These are phyloP conservation scores for Apostichopus japonicus DNA, from an alignment of 35 echinoderm and acorn worm genomes.

Conservation along the genomic window DNA sequence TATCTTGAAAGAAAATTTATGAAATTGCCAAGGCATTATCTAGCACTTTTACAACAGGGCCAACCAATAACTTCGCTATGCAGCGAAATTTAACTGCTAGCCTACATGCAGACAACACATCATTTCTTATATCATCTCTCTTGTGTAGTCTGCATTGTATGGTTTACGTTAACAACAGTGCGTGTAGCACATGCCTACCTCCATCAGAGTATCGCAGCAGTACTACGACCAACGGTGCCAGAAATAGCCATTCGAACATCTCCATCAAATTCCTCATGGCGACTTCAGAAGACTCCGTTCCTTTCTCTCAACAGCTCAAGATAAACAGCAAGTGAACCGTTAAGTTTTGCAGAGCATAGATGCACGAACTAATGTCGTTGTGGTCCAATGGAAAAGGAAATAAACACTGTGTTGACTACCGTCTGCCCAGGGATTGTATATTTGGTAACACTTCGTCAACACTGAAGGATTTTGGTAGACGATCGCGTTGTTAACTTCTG, in stretches of 20 bases:
- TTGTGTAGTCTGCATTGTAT: neutral
- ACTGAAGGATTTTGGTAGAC: neutral
- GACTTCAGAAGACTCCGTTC: constrained; percentile 15
- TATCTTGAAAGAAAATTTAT: no score
- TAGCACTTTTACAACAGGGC: no score
- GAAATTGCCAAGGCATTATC: no score
- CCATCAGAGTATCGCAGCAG: neutral
- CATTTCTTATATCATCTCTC: neutral
- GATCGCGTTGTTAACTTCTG: neutral
- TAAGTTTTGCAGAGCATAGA: neutral
- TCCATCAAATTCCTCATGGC: constrained; percentile 24
- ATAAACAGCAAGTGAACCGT: constrained; percentile 35
- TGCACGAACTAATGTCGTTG: neutral
- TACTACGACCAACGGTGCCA: constrained; percentile 4
- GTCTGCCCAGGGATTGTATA: neutral
- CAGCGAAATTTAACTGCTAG: no score
- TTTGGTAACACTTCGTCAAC: constrained; percentile 17
- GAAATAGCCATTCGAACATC: constrained; percentile 13
- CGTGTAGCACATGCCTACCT: constrained; percentile 24
- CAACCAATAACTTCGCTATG: no score
- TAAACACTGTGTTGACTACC: constrained; percentile 2
- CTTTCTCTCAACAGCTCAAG: constrained; percentile 47
- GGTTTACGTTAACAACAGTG: neutral
- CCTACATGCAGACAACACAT: neutral
- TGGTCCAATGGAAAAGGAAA: constrained; percentile 21